Conservation (phyloP, 2,797 vertebrate species). For the Salarias fasciatus region DNA sequence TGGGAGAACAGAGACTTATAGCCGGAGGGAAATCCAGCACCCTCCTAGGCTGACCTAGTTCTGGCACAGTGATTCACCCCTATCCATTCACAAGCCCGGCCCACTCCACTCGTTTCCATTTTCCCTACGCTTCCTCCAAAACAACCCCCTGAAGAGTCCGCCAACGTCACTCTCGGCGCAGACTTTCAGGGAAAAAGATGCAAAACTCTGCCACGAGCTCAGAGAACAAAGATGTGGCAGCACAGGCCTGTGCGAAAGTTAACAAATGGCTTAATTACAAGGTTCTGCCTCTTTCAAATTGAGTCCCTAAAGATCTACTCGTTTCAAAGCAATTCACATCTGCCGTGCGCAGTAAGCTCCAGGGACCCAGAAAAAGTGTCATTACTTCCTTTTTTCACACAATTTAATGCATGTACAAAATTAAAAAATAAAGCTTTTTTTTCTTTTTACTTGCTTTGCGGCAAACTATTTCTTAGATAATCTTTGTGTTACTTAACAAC, state of each 20-base stretch:
- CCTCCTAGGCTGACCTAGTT: conserved; percentile 79
- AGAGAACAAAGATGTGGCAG: conserved; percentile 34
- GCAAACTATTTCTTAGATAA: conserved; percentile 3
- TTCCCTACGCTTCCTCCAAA: conserved; percentile 45
- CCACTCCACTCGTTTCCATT: conserved; percentile 27
- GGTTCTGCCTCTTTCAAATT: conserved; percentile 46
- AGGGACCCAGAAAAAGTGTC: conserved; percentile 26
- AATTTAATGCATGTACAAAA: conserved; percentile 15
- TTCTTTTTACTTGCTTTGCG: conserved; percentile 11
- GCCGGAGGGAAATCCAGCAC: conserved; percentile 73
- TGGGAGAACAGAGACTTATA: conserved; percentile 60
- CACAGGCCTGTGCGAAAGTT: conserved; percentile 36
- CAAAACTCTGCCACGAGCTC: conserved; percentile 24
- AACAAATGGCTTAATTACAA: conserved; percentile 63
- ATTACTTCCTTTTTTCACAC: conserved; percentile 26
- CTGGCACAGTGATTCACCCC: conserved; percentile 74
- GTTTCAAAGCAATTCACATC: conserved; percentile 43
- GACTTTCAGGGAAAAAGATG: conserved; percentile 39
- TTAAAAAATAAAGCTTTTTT: conserved; percentile 6
- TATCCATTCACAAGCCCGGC: conserved; percentile 69
- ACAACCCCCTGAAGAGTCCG: conserved; percentile 49
- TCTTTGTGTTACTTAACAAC: background rate
- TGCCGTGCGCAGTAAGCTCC: conserved; percentile 7
- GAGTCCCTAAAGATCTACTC: conserved; percentile 56
- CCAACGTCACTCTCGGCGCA: conserved; percentile 43